These are phyloP conservation scores for Acanthacorydalis orientalis DNA, from an alignment of 2,888 invertebrate species.

Conservation along the genomic window DNA sequence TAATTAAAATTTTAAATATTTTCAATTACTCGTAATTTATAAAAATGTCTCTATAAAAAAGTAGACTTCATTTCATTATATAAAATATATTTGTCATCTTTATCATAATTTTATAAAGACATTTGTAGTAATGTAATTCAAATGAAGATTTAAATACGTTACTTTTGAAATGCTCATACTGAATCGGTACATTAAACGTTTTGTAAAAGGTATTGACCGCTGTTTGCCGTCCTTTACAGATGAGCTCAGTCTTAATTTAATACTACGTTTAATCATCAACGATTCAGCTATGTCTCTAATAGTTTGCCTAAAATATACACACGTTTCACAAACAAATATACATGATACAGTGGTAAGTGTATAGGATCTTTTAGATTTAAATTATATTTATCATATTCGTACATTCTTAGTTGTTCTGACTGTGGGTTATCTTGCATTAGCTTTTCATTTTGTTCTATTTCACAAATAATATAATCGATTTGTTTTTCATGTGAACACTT, in stretches of 20 bases:
- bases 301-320: slow-evolving; percentile 33
- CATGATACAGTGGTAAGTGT: too few species aligned
- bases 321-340: too few species aligned
- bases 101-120: too few species aligned
- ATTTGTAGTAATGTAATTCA: too few species aligned
- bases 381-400: slow-evolving; percentile 8
- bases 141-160: slow-evolving; percentile 7
- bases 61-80: too few species aligned
- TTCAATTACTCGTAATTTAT: too few species aligned
- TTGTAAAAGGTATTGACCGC: slow-evolving; percentile 35
- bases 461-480: slow-evolving; percentile 42
- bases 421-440: slow-evolving; percentile 47
- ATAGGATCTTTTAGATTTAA: too few species aligned
- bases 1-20: not conserved
- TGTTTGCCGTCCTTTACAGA: slow-evolving; percentile 38
- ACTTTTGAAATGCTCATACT: slow-evolving; percentile 41
- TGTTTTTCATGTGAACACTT: slow-evolving; percentile 23
- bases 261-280: slow-evolving; percentile 46
- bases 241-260: slow-evolving; percentile 41
- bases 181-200: slow-evolving; percentile 37
- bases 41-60: too few species aligned
- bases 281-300: slow-evolving; percentile 51
- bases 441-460: slow-evolving; percentile 43
- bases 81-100: too few species aligned
- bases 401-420: slow-evolving; percentile 45